phyloP scores from a whole-genome alignment of 92 coral and sea anemone species.

The Porites divaricata region DNA sequence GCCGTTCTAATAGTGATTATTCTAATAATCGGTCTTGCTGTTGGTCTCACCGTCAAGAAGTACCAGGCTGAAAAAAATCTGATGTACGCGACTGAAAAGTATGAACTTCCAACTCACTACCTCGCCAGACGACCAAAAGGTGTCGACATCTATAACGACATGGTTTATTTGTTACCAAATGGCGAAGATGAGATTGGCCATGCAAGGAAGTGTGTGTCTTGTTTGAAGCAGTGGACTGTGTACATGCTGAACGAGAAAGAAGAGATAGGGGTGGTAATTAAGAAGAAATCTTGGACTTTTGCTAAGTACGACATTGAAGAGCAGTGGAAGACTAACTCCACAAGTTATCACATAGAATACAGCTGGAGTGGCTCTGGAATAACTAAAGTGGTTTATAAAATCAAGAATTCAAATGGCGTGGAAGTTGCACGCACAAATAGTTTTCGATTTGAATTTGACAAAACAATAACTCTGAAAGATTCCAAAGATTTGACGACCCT shows the following conservation, averaged over 20 bases:
- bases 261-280: conserved; percentile 34
- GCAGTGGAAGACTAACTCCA: conserved; percentile 41
- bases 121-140: conserved; percentile 39
- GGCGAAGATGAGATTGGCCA: conserved; percentile 26
- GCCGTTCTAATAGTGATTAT: not conserved
- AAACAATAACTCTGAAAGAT: conserved; percentile 26
- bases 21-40: conserved; percentile 4
- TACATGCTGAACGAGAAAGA: conserved; percentile 33
- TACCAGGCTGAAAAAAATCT: conserved; percentile 29
- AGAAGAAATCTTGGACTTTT: conserved; percentile 1
- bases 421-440: conserved; percentile 51
- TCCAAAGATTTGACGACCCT: conserved; percentile 9
- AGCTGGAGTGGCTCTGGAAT: conserved; percentile 29
- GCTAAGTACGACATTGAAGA: conserved; percentile 37
- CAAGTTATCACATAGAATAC: conserved; percentile 32
- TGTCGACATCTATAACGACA: conserved; percentile 24
- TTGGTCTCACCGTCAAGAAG: conserved; percentile 22
- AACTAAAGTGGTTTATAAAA: conserved; percentile 9
- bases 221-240: conserved; percentile 2
- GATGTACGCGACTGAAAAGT: conserved; percentile 19
- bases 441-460: conserved; percentile 30
- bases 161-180: conserved; percentile 16
- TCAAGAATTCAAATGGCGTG: conserved; percentile 30
- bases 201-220: conserved; percentile 40
- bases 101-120: conserved; percentile 25